Evolutionary conservation across 2,888 invertebrate genomes (phyloP).

Genomic region (Sipunculus nudus): DNA sequence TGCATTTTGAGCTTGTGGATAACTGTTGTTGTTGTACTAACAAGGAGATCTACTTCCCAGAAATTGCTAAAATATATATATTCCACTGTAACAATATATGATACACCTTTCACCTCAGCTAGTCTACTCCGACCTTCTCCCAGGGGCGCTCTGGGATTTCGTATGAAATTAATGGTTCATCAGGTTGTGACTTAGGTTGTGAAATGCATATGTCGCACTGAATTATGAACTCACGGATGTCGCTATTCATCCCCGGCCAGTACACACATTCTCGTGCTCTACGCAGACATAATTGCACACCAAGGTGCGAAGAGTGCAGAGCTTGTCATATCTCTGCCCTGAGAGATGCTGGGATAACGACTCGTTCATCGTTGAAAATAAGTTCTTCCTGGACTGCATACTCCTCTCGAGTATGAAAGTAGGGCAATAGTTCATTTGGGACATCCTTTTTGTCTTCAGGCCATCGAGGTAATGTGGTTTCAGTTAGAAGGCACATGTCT

Average conservation of each 20-base stretch:
- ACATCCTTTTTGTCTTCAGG: slow-evolving; percentile 3
- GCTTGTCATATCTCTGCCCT: not conserved
- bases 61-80: slow-evolving; percentile 35
- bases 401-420: slow-evolving; percentile 23
- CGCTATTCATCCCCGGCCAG: too few relatives aligned
- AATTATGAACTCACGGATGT: too few relatives aligned
- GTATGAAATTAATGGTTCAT: slow-evolving; percentile 24
- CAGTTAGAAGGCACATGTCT: too few relatives aligned
- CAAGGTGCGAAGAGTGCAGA: slow-evolving; percentile 3
- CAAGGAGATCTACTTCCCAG: slow-evolving; percentile 33
- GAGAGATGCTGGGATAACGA: slow-evolving; percentile 8
- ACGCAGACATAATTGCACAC: slow-evolving; percentile 4
- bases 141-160: slow-evolving; percentile 36
- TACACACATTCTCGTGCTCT: slow-evolving; percentile 3
- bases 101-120: slow-evolving; percentile 25
- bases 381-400: slow-evolving; percentile 27
- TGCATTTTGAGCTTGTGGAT: slow-evolving; percentile 15
- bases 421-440: slow-evolving; percentile 7
- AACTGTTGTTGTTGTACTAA: slow-evolving; percentile 22
- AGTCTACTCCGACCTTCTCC: slow-evolving; percentile 37
- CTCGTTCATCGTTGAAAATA: slow-evolving; percentile 20
- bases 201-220: too few relatives aligned
- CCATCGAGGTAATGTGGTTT: too few relatives aligned
- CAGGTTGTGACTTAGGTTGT: too few relatives aligned
- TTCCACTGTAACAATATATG: slow-evolving; percentile 40